Base-by-base conservation (phyloP, 2,888 invertebrate genomes). In the Tenthredo amoena region DNA sequence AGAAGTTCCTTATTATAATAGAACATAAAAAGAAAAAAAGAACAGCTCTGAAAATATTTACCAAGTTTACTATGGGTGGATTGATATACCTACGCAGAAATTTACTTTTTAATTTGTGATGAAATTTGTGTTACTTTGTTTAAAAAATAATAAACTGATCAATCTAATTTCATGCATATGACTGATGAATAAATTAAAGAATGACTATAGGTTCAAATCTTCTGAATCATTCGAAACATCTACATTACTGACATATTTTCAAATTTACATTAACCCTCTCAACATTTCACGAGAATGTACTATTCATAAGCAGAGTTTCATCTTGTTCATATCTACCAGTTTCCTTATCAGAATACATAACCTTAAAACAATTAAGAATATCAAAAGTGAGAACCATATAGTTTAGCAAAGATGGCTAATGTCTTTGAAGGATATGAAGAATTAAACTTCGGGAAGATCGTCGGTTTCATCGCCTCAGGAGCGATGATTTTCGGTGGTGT, bases 401-500 rank as follows among this genome's bases (percentile, higher is more conserved):
- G 9, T 55, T 47, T n/a, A 83, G 68, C 43, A 76, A 84, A 81
- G 34, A 85, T 79, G 82, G 43, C 40, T 21, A 83, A 43, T 34
- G 65, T 85, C 1, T 83, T 83, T 72, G 88, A 89, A 55, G 85
- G 86, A 40, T 90, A 89, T 72, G 90, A 88, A 72, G 96, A 96
- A 85, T 94, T 97, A 82, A 97, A 97, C 21, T 95, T 98, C 87
- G 96, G 96, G 83, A 96, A 97, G 91, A 94, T 98, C 86, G 96
- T 97, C 55, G 96, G 96, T 86, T 97, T 97, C 96, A 95, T 96
- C 85, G 97, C 97, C 89, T 97, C 97, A 87, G 96, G 96, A 86
- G 98, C 98, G 87, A 99, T 99, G 98, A 97, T 99, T 87, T 96
- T 99, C 90, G 99, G 99, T 84, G 99, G 99, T 89, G 96, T 99